Evolutionary conservation across 2,797 vertebrate species (phyloP), one percentile per base, ranked within the genome.

Genomic region (Capromys pilorides): DNA sequence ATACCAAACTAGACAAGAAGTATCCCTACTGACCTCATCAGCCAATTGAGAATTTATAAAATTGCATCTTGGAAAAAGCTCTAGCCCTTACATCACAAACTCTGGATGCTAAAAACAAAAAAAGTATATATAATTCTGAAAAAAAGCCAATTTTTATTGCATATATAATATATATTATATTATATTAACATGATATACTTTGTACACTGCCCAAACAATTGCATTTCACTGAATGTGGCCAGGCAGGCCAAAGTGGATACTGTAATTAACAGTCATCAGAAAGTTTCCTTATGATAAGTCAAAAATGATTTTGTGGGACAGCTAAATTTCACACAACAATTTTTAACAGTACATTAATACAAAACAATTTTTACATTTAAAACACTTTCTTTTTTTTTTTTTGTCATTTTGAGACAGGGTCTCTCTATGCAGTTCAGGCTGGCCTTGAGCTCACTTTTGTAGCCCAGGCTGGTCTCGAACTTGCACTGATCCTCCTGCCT

Each of bases 271-370:
- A 90, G 22, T 62, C 33, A 73, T 61, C 85, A 88, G 31, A 73
- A 91, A 88, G 51, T 77, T 49, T 90, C 57, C 19, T 86, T 86
- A 84, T 5, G 86, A 33, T 64, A 9, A 81, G 57, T 36, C 54
- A 93, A 96, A 59, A 91, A 45, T 57, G 26, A 91, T 11, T 83
- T 19, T 64, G 14, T 79, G 69, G 69, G 54, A 95, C 16, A 8
- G 83, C 18, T 92, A 83, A 90, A 69, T 80, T 61, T 86, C 21
- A 21, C 57, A 66, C 61, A 26, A 26, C 24, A 83, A 86, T 54
- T 90, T 91, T 86, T 64, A 93, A 54, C 31, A 92, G 21, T 92
- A 85, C 64, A 83, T 1, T 79, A 39, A 82, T 28, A 88, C 28
- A 86, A 89, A 87, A 82, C 22, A 78, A 16, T n/a, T 39, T 87